These are phyloP conservation scores for Eublepharis macularius DNA, from an alignment of 2,113 vertebrate genomes.

Conservation along the genomic window DNA sequence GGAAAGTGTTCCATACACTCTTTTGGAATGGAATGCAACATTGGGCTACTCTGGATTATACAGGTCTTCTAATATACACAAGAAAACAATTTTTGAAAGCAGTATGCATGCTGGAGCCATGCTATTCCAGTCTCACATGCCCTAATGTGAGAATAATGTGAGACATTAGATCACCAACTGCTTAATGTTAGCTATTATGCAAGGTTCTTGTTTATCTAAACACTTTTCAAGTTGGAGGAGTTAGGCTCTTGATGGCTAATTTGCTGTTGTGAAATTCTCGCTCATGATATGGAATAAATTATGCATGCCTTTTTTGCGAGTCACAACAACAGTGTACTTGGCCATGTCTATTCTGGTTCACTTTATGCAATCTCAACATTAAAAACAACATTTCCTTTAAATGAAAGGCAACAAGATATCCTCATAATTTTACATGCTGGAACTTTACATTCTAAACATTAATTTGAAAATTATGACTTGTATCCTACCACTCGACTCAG, in stretches of 20 bases:
- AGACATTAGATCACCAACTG: not conserved
- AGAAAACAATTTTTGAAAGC: conserved; percentile 1
- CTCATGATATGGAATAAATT: not conserved
- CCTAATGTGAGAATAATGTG: no score
- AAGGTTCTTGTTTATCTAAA: not conserved
- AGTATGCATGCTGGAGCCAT: conserved; percentile 21
- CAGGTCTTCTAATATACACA: not conserved
- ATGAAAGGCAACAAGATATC: not conserved
- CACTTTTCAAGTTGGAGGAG: not conserved
- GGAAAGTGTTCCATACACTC: not conserved
- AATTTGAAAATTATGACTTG: not conserved
- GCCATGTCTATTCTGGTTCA: not conserved
- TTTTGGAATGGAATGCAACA: not conserved
- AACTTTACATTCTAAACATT: not conserved
- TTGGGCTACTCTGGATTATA: not conserved
- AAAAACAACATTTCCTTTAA: not conserved
- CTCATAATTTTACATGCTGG: not conserved
- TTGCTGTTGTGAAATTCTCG: not conserved
- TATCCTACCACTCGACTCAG: not conserved
- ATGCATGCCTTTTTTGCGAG: not conserved
- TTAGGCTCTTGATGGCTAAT: not conserved
- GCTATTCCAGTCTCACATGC: conserved; percentile 14
- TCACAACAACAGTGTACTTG: not conserved
- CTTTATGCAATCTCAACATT: not conserved
- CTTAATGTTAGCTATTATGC: not conserved